Conservation (phyloP, 2,888 invertebrate species). For the Parasteatoda lunata region DNA sequence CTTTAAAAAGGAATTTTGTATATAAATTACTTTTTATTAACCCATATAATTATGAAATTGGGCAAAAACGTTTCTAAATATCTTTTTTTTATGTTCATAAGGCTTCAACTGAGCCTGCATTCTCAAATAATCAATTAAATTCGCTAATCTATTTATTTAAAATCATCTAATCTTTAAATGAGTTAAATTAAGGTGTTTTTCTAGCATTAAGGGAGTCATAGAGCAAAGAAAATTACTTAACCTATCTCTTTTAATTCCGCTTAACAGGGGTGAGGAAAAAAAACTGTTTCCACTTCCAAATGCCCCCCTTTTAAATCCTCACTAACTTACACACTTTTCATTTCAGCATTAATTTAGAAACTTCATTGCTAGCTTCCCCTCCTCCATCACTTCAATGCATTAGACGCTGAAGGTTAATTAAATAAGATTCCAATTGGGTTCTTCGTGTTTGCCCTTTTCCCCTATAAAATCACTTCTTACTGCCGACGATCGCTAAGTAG, state of each 20-base stretch:
- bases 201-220: too few relatives aligned
- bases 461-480: conserved; percentile 39
- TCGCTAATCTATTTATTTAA: too few relatives aligned
- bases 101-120: too few relatives aligned
- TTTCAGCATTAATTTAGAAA: conserved; percentile 45
- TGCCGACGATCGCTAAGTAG: not conserved
- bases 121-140: too few relatives aligned
- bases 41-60: too few relatives aligned
- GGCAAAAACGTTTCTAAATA: too few relatives aligned
- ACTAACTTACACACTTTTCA: not conserved
- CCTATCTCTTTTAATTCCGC: not conserved
- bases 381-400: conserved; percentile 27
- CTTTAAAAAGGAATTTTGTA: too few relatives aligned
- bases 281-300: not conserved
- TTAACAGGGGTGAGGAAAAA: not conserved
- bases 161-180: too few relatives aligned
- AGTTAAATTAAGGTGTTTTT: too few relatives aligned
- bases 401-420: conserved; percentile 53
- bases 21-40: too few relatives aligned
- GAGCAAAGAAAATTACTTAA: too few relatives aligned
- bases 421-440: conserved; percentile 43
- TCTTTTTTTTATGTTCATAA: too few relatives aligned
- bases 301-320: not conserved
- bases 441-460: conserved; percentile 39
- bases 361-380: conserved; percentile 28